These are phyloP conservation scores for Chromis chromis DNA, from an alignment of 2,797 vertebrate species.

Conservation along the genomic window DNA sequence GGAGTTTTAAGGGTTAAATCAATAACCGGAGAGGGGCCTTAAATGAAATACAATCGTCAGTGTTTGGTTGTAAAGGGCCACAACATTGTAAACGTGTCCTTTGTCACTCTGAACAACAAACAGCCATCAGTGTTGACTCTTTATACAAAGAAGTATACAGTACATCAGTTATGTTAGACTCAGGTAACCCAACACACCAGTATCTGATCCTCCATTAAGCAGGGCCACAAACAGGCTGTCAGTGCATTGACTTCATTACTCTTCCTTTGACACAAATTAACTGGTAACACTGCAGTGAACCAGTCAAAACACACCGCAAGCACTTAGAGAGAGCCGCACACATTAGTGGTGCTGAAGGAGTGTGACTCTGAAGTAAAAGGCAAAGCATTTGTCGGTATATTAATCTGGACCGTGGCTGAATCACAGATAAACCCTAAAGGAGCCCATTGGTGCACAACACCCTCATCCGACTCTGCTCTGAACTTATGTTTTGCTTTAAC, in stretches of 20 bases:
- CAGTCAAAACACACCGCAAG: conserved; percentile 34
- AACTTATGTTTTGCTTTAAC: conserved; percentile 50
- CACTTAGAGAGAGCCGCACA: conserved; percentile 33
- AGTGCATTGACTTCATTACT: conserved; percentile 28
- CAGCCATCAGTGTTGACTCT: background rate
- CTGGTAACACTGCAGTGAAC: conserved; percentile 24
- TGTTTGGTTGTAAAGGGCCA: conserved; percentile 10
- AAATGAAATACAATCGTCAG: conserved; percentile 1
- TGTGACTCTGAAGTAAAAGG: conserved; percentile 4
- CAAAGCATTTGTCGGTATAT: conserved; percentile 1
- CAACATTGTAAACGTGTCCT: background rate
- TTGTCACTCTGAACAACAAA: background rate
- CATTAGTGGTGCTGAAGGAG: conserved; percentile 5
- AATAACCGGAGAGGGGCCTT: background rate
- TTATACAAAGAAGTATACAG: conserved; percentile 6
- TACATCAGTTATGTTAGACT: background rate
- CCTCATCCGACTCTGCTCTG: conserved; percentile 24
- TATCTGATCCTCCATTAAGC: conserved; percentile 45
- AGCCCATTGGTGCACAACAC: conserved; percentile 14
- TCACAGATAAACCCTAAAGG: conserved; percentile 17
- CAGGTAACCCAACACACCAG: conserved; percentile 43
- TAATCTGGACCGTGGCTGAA: conserved; percentile 15
- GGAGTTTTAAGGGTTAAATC: too few relatives aligned
- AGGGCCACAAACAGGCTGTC: conserved; percentile 36
- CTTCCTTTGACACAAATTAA: conserved; percentile 46